Base-by-base conservation (phyloP, 1,140 invertebrate genomes). In the Euwallacea similis region DNA sequence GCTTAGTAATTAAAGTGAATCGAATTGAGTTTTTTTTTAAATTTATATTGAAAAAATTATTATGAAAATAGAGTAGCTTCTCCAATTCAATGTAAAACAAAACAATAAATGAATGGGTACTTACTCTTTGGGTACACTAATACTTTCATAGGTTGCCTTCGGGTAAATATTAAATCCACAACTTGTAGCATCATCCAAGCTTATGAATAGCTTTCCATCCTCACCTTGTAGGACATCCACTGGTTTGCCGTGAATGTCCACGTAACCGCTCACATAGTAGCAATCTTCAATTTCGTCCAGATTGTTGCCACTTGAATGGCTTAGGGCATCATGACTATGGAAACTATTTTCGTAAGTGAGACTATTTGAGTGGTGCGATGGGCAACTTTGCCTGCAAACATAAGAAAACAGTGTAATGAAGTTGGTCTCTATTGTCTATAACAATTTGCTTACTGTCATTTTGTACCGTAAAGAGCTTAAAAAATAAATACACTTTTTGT, bases 91-190 rank as follows among this genome's bases (percentile, higher is more conserved):
- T 33, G 4, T 1, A 33, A 33, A 33, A 33, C 1, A 33, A 33
- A 33, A 33, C 21, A 33, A 1, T 33, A 1, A 33, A 33, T 33
- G 21, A 4, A 33, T 4, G 21, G 21, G 21, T 33, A 60, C 66
- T 65, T 53, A 73, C 74, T 66, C 64, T 71, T 62, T 69, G 59
- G 71, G 33, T 16, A 73, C 54, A 2, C 61, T 33, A n/a, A 54
- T 13, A 33, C 16, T 56, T 7, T 72, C 54, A 43, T 58, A 74
- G 61, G 6, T 71, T 41, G 73, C 64, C n/a, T 63, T 72, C 44
- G 60, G 58, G 50, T 72, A 77, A 55, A 77, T 68, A 8, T 69
- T 60, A 46, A 76, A 76, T 0, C 76, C 76, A 59, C 71, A 46
- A 41, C 15, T 50, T 42, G 73, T 63, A 21, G 76, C 47, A 42